Evolutionary conservation across 2,797 vertebrate genomes (phyloP), one percentile per base, ranked within the genome.

Genomic region (Ptychobarbus kaznakovi): DNA sequence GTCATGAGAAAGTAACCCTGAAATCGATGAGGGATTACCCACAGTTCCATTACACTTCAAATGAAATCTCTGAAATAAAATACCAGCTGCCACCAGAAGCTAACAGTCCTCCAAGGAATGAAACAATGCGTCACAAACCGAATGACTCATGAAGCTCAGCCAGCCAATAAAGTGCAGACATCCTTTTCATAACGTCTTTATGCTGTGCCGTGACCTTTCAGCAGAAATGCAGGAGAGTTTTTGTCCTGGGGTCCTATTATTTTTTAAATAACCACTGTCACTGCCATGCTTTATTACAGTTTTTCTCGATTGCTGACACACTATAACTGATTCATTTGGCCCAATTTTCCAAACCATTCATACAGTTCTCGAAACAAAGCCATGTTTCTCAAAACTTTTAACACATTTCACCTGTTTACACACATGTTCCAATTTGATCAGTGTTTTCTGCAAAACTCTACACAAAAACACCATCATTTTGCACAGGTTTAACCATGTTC

Each of bases 131-230:
- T 84, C 70, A 84, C 44, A 18, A 22, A 35, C 10, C 28, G 18
- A 73, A 77, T 87, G 73, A 85, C 51, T 85, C 83, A 80, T 74
- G 63, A 44, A 73, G 11, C 72, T 70, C 76, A 63, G 49, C 22
- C 77, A 20, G 53, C 51, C 42, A 76, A 63, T 35, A 49, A 69
- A 81, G 53, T 53, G 72, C 63, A 77, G 32, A 32, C 35, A 81
- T 66, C 68, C 44, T 79, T 38, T 84, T n/a, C 13, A 81, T 63
- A 70, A 78, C 46, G 25, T 69, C 51, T 78, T 25, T 28, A 76
- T 58, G 51, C 32, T 35, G 15, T 65, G 35, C 38, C 4, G 3
- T 73, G 66, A 85, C 74, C 38, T 80, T 79, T 75, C 32, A 74
- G 51, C 35, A 40, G 25, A 82, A 73, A 70, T 3, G 42, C 25